Conservation (phyloP, 2,888 invertebrate genomes). For the Calliopum simillimum region DNA sequence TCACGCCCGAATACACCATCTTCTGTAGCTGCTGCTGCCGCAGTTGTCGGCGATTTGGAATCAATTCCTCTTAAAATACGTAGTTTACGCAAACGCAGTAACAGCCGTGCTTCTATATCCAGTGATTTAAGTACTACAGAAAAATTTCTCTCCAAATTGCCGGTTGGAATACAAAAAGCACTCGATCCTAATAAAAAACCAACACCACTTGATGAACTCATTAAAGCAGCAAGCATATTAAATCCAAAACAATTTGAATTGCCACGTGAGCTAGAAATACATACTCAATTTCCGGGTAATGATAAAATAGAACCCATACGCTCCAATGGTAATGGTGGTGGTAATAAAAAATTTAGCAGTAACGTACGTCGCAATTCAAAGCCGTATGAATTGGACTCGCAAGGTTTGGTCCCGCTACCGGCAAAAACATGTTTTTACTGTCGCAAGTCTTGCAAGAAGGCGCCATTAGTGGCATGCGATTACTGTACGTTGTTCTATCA, state of each 20-base stretch:
- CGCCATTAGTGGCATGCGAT: conserved; percentile 91
- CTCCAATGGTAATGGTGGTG: conserved; percentile 55
- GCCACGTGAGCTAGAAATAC: conserved; percentile 82
- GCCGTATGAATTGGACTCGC: conserved; percentile 71
- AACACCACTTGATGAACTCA: conserved; percentile 81
- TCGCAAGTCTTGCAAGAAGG: conserved; percentile 83
- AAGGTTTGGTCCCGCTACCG: conserved; percentile 80
- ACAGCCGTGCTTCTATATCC: conserved; percentile 56
- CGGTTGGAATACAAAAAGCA: conserved; percentile 60
- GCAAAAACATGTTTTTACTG: conserved; percentile 89
- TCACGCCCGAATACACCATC: conserved; percentile 61
- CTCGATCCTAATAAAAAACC: conserved; percentile 66
- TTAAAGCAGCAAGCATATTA: conserved; percentile 83
- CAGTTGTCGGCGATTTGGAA: conserved; percentile 51
- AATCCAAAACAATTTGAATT: conserved; percentile 93
- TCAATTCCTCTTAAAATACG: conserved; percentile 67
- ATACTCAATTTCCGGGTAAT: conserved; percentile 83
- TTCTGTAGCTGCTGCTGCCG: conserved; percentile 23
- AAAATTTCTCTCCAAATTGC: conserved; percentile 58
- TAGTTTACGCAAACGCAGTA: conserved; percentile 64
- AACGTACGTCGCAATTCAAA: conserved; percentile 62
- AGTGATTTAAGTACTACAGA: conserved; percentile 63
- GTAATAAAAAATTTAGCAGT: conserved; percentile 55
- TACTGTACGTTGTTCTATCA: conserved; percentile 93
- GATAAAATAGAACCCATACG: conserved; percentile 71